A percentile compares a stretch with the other conserved stretches of the same genome.
Evolutionary conservation across 2,797 vertebrate species (phyloP).

Genomic region (Oreochromis mossambicus): DNA sequence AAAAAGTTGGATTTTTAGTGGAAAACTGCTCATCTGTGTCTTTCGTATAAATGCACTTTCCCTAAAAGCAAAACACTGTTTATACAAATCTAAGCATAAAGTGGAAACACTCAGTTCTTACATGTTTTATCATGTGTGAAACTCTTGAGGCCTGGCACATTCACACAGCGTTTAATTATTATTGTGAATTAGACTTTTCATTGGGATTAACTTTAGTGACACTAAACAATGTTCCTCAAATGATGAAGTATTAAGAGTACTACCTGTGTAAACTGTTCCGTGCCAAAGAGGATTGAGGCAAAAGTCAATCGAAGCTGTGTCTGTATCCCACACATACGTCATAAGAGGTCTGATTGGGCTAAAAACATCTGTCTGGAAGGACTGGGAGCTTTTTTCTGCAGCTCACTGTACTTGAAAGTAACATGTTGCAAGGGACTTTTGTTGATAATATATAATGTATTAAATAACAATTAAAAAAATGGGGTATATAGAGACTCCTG

Average conservation of each 20-base stretch:
- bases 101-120: neutral
- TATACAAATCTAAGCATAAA: neutral
- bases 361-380: neutral
- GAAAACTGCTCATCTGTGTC: neutral
- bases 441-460: neutral
- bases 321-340: neutral
- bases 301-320: neutral
- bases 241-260: neutral
- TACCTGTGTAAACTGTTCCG: neutral
- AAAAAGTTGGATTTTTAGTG: neutral
- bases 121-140: neutral
- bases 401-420: neutral
- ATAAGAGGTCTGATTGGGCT: neutral
- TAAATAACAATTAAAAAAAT: neutral
- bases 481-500: neutral
- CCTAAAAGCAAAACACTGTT: neutral
- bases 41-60: neutral
- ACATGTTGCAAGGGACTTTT: neutral
- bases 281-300: neutral
- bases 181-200: neutral
- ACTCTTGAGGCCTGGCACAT: neutral
- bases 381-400: neutral
- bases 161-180: neutral
- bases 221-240: neutral
- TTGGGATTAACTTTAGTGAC: neutral